A percentile compares a stretch with the other conserved stretches of the same genome.
These are phyloP conservation scores for Philhelius pedissequus DNA, from an alignment of 2,888 invertebrate genomes.

Conservation along the genomic window DNA sequence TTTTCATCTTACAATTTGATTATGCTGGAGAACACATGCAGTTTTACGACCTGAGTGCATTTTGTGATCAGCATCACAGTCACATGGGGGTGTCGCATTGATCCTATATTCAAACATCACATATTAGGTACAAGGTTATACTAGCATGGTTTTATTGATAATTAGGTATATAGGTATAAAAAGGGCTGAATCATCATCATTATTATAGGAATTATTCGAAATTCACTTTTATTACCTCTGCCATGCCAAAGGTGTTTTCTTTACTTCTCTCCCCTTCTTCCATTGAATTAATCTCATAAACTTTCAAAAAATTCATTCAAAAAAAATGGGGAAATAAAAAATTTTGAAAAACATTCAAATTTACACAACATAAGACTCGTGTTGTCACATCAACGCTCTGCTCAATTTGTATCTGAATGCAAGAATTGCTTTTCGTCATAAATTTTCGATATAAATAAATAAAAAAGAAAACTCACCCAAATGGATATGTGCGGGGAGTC, in stretches of 20 bases:
- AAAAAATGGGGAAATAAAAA: neutral
- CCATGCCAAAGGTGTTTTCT: neutral
- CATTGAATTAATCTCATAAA: neutral
- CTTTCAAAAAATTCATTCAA: neutral
- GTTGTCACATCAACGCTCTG: conserved; percentile 63
- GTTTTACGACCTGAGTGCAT: conserved; percentile 66
- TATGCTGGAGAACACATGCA: conserved; percentile 58
- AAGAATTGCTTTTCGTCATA: conserved; percentile 43
- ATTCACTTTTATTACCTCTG: neutral
- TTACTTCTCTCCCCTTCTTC: neutral
- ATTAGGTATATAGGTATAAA: neutral
- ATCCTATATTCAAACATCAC: neutral
- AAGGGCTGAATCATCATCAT: neutral
- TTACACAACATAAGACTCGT: conserved; percentile 57
- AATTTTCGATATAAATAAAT: conserved; percentile 48
- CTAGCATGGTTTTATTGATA: neutral
- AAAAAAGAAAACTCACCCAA: neutral
- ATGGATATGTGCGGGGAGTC: neutral
- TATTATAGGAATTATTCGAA: neutral
- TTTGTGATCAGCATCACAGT: conserved; percentile 57
- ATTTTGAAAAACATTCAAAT: conserved; percentile 11
- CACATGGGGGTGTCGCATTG: conserved; percentile 17
- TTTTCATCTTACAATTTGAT: neutral
- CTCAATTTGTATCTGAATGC: conserved; percentile 62
- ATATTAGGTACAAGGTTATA: conserved; percentile 4